Percentiles rank a stretch among this genome's conserved stretches.
Conservation (phyloP, 2,797 vertebrate species). For the Intellagama lesueurii region DNA sequence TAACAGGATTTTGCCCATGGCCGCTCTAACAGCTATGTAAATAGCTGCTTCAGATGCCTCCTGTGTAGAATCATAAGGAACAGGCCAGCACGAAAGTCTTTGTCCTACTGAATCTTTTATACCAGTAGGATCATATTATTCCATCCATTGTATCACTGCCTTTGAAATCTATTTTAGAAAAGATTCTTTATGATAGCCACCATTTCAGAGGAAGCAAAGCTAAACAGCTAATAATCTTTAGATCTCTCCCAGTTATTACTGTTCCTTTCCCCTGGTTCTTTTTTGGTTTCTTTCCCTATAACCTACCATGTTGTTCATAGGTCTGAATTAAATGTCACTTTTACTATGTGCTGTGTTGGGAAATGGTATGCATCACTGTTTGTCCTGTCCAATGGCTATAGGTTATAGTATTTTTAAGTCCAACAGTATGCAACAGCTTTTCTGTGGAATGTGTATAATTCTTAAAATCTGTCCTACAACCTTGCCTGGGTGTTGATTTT, state of each 20-base stretch:
- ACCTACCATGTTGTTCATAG: neutral
- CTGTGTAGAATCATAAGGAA: too few species aligned
- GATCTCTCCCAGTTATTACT: neutral
- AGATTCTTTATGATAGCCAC: neutral
- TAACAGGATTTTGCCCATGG: too few species aligned
- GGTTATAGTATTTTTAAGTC: neutral
- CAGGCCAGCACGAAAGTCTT: too few species aligned
- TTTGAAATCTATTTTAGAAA: neutral
- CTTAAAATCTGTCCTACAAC: neutral
- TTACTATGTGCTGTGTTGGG: neutral
- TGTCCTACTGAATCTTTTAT: neutral
- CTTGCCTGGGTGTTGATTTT: neutral
- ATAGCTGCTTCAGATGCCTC: too few species aligned
- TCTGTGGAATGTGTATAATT: neutral
- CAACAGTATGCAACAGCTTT: neutral
- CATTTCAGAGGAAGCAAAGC: neutral
- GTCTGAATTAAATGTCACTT: neutral
- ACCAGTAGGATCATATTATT: neutral
- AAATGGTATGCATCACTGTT: neutral
- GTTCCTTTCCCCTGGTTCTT: too few species aligned
- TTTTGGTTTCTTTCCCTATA: neutral
- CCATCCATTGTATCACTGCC: neutral
- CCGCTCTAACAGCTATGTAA: too few species aligned
- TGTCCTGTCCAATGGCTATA: neutral
- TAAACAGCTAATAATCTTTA: neutral